Conservation (phyloP, 1,140 invertebrate genomes). For the Dufourea novaeangliae region DNA sequence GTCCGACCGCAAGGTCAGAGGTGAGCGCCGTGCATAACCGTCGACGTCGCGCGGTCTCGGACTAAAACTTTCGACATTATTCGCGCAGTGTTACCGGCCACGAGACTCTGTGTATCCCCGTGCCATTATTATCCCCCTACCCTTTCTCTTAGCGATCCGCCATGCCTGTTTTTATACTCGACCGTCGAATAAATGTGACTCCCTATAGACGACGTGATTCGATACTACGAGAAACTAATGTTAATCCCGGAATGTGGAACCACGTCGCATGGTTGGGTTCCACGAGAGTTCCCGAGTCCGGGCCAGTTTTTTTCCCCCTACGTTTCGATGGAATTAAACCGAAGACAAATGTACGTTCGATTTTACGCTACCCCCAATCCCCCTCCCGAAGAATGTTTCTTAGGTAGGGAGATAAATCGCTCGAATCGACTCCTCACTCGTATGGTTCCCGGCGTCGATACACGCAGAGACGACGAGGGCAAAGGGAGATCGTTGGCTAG, state of each 20-base stretch:
- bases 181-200: conserved; percentile 19
- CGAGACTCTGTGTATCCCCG: conserved; percentile 24
- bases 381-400: not conserved
- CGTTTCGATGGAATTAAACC: conserved; percentile 18
- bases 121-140: conserved; percentile 57
- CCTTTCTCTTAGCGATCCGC: not conserved
- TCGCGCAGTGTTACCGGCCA: conserved; percentile 55
- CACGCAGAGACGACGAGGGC: too few relatives aligned
- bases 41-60: conserved; percentile 52
- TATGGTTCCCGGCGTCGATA: not conserved
- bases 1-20: conserved; percentile 60
- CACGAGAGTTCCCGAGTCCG: not conserved
- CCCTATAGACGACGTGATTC: not conserved
- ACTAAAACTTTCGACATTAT: conserved; percentile 67
- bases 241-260: not conserved
- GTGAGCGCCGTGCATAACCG: conserved; percentile 57
- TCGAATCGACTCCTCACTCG: not conserved
- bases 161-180: conserved; percentile 1
- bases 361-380: not conserved
- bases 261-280: not conserved
- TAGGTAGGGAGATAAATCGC: conserved; percentile 14
- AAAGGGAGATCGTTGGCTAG: too few relatives aligned
- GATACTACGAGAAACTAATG: not conserved
- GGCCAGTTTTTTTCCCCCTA: not conserved
- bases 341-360: conserved; percentile 18